These are phyloP conservation scores for Zapornia atra DNA, from an alignment of 2,113 vertebrate species.

Conservation along the genomic window DNA sequence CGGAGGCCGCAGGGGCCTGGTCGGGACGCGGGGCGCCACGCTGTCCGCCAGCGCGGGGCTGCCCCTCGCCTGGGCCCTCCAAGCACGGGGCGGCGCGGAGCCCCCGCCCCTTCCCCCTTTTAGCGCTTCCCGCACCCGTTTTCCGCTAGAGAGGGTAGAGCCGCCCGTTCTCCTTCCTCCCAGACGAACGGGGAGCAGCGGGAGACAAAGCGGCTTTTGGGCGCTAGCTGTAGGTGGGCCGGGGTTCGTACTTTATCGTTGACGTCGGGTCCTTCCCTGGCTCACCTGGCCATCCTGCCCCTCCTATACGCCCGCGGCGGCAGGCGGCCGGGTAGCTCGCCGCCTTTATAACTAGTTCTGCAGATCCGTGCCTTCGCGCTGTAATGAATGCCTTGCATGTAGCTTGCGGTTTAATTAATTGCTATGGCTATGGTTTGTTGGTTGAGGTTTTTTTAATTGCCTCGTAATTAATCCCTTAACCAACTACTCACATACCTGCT, in stretches of 20 bases:
- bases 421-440: too few relatives aligned
- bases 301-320: too few relatives aligned
- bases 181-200: rapidly evolving
- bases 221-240: rapidly evolving
- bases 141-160: rapidly evolving
- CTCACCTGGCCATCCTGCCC: neutral
- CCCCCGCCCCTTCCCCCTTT: too few relatives aligned
- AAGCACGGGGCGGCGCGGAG: neutral
- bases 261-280: rapidly evolving
- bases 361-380: rapidly evolving
- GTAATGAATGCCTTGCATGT: rapidly evolving
- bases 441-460: neutral
- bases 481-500: neutral
- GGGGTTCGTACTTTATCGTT: rapidly evolving
- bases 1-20: too few relatives aligned
- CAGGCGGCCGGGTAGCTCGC: rapidly evolving
- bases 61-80: neutral
- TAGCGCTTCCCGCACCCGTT: too few relatives aligned
- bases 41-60: neutral
- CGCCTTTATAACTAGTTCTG: neutral
- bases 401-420: neutral
- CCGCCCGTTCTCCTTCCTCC: rapidly evolving
- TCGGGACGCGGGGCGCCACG: neutral
- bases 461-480: neutral
- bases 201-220: neutral